Base-by-base conservation (phyloP, 2,113 vertebrate genomes). In the Australoheros scitulus region DNA sequence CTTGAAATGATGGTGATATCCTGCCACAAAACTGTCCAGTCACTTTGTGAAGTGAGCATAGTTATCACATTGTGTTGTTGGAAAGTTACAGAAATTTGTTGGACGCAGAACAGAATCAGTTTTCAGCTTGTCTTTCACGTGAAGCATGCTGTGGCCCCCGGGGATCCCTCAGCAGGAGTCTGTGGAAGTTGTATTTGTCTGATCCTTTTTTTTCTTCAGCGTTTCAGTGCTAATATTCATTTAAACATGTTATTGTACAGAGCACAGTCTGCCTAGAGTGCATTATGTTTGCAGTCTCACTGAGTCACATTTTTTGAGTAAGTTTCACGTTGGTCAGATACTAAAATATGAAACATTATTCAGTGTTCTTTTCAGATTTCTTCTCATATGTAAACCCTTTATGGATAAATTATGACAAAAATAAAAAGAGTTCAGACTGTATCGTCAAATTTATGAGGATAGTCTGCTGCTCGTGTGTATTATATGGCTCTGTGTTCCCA, bases 401-500 rank as follows among this genome's bases (percentile, higher is more conserved):
- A 8, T 52, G 26, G 26, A n/a, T 32, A 2, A 52, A 52, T 52
- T 72, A 1, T 76, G 81, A 26, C 60, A 76, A 58, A 11, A 74
- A 29, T 68, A 0, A 81, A 24, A 20, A 47, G 17, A 56, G 2
- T 32, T 2, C 9, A 65, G 52, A 64, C 4, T 85, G 9, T 24
- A 18, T 77, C 43, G 59, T 72, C 47, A 56, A 13, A 76, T 84
- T 38, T 61, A 61, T 57, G 17, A 76, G 7, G 10, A 5, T 63
- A 58, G 9, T 79, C 76, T 77, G 7, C 26, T 56, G 75, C n/a
- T 76, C 15, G 38, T 75, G 68, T 38, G 38, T 47, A 41, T 86
- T 81, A 63, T 61, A 72, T 50, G 4, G 6, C 60, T 64, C 50
- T 52, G 22, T 61, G 60, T 86, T 75, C 26, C 65, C 60, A 74